A percentile compares a stretch with the other conserved stretches of the same genome.
Conservation (phyloP, 1,140 invertebrate species). For the Epicauta chinensis region DNA sequence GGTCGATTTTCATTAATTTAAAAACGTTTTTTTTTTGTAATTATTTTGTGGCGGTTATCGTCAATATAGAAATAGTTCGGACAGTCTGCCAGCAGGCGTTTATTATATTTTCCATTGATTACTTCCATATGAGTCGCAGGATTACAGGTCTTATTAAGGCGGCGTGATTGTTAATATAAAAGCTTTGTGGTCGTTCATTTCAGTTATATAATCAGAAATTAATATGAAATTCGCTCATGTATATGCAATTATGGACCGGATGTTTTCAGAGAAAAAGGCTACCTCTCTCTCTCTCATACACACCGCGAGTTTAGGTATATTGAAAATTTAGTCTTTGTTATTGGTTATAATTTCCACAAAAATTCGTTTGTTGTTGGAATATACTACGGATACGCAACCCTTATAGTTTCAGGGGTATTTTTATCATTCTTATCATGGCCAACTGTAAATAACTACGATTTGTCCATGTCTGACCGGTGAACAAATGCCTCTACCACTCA, state of each 20-base stretch:
- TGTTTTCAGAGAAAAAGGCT: constrained; percentile 36
- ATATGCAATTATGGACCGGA: constrained; percentile 38
- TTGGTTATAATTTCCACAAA: too few relatives aligned
- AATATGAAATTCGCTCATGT: constrained; percentile 45
- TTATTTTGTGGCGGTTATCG: too few relatives aligned
- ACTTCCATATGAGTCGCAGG: constrained; percentile 38
- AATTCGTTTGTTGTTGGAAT: not conserved
- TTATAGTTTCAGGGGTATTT: too few relatives aligned
- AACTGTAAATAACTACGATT: constrained; percentile 41
- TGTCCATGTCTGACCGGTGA: constrained; percentile 38
- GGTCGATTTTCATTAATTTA: too few relatives aligned
- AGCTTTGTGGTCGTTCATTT: constrained; percentile 43
- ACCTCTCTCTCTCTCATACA: too few relatives aligned
- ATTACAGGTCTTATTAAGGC: constrained; percentile 44
- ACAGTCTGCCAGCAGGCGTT: constrained; percentile 25
- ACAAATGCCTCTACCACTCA: constrained; percentile 29
- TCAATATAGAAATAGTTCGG: too few relatives aligned
- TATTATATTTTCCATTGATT: constrained; percentile 36
- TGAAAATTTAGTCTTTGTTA: too few relatives aligned
- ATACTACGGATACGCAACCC: not conserved
- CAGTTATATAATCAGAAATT: constrained; percentile 42
- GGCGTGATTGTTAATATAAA: constrained; percentile 40
- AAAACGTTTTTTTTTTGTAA: too few relatives aligned
- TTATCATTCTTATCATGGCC: constrained; percentile 37
- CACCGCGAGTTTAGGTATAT: too few relatives aligned